phyloP scores from a whole-genome alignment of 2,797 vertebrate genomes.

The Benthosema pterotum region DNA sequence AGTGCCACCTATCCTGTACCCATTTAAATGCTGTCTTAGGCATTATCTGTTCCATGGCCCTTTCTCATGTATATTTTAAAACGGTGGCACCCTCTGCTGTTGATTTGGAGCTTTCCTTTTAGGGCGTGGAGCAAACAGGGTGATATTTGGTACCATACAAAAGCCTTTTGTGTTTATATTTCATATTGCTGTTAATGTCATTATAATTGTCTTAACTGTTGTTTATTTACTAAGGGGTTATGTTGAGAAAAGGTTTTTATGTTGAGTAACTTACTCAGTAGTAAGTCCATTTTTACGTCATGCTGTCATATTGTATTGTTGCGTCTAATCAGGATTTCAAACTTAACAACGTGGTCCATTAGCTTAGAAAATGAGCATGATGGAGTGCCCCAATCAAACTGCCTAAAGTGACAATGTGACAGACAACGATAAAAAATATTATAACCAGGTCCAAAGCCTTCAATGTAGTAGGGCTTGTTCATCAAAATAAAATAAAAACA shows the following conservation, averaged over 20 bases:
- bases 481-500: too few species aligned
- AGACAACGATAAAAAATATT: too few species aligned
- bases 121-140: not conserved
- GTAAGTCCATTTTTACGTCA: too few species aligned
- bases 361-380: too few species aligned
- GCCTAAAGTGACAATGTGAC: too few species aligned
- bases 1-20: too few species aligned
- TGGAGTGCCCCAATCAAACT: too few species aligned
- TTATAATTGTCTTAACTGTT: not conserved
- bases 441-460: too few species aligned
- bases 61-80: not conserved
- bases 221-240: not conserved
- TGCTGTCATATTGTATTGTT: not conserved
- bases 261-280: not conserved
- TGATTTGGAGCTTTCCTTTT: conserved; percentile 25
- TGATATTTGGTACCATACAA: not conserved
- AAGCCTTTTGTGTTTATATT: not conserved
- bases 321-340: not conserved
- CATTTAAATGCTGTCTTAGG: too few species aligned
- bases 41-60: too few species aligned
- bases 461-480: too few species aligned
- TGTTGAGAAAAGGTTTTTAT: not conserved
- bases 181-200: not conserved
- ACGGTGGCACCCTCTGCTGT: conserved; percentile 27
- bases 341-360: not conserved